Evolutionary conservation across 2,113 vertebrate genomes (phyloP).

Genomic region (Dermatemys mawii): DNA sequence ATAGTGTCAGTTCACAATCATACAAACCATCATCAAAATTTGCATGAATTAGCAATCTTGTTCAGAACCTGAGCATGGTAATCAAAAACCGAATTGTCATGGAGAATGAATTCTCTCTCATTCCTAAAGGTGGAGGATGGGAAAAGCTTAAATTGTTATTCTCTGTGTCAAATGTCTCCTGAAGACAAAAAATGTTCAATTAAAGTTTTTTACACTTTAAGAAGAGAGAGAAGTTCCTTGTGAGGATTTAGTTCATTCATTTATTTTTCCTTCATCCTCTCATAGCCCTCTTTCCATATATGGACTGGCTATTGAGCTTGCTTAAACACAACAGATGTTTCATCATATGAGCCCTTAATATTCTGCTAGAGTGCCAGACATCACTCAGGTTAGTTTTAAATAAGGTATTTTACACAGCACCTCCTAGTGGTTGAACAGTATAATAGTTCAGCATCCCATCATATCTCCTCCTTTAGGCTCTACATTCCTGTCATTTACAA

Average conservation of each 20-base stretch:
- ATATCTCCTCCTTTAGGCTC: too few species aligned
- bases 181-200: neutral
- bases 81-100: neutral
- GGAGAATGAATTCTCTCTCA: neutral
- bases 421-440: too few species aligned
- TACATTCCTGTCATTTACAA: too few species aligned
- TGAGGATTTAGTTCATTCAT: neutral
- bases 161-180: neutral
- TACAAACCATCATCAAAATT: neutral
- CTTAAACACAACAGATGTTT: too few species aligned
- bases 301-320: too few species aligned
- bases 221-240: neutral
- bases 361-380: too few species aligned
- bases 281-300: neutral
- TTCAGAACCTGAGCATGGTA: neutral
- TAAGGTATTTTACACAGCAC: too few species aligned
- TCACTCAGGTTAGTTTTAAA: too few species aligned
- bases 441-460: too few species aligned
- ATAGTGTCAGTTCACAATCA: neutral
- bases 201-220: neutral
- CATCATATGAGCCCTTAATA: too few species aligned
- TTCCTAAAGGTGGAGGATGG: rapidly evolving
- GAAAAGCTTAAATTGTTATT: neutral
- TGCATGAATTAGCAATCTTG: neutral
- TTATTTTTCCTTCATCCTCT: neutral